Evolutionary conservation across 2,113 vertebrate genomes (phyloP).

Genomic region (Asarcornis scutulata): DNA sequence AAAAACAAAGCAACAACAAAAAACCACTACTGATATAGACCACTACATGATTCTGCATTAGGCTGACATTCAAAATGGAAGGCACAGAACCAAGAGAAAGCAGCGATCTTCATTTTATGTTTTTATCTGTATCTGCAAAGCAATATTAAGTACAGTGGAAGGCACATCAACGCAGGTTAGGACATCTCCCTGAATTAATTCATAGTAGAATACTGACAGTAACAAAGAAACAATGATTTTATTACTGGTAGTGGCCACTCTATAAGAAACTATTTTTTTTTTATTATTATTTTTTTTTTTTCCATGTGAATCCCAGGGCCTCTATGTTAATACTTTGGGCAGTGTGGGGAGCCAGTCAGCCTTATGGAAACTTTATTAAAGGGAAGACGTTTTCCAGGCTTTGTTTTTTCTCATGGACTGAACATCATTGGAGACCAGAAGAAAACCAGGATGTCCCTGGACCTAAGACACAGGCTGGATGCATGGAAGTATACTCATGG

Average conservation of each 20-base stretch:
- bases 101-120: background rate
- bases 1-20: too few species aligned
- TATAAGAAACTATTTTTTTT: background rate
- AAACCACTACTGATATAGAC: background rate
- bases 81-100: background rate
- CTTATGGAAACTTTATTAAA: background rate
- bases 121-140: background rate
- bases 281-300: background rate
- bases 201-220: background rate
- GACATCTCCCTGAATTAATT: background rate
- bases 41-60: background rate
- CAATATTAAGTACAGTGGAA: background rate
- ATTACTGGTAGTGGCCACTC: background rate
- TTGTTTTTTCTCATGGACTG: background rate
- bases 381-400: background rate
- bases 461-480: background rate
- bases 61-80: background rate
- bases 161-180: background rate
- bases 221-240: background rate
- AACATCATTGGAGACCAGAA: background rate
- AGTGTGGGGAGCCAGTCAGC: background rate
- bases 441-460: background rate
- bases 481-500: rapidly evolving
- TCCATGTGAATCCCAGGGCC: rapidly evolving
- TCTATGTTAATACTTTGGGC: background rate